Percentiles rank a stretch among this genome's conserved stretches.
Evolutionary conservation across 2,797 vertebrate genomes (phyloP).

Genomic region (Leptoclinus maculatus): DNA sequence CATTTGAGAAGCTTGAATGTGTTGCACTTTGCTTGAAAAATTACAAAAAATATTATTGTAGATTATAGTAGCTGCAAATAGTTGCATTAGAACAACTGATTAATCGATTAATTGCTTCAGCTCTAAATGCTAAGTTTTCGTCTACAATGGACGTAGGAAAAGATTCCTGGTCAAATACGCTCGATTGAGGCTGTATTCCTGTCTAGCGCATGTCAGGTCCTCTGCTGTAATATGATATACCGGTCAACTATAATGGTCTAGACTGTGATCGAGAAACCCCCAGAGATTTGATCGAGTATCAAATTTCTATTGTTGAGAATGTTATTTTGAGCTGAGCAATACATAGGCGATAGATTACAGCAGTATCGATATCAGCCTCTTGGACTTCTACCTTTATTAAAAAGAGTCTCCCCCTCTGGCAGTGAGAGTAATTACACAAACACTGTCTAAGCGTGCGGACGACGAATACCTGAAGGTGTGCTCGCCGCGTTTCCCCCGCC

Average conservation of each 20-base stretch:
- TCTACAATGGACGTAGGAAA: background rate
- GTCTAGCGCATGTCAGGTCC: constrained; percentile 12
- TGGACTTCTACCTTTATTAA: background rate
- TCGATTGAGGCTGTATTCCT: constrained; percentile 5
- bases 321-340: constrained; percentile 48
- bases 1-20: background rate
- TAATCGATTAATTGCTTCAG: background rate
- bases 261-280: constrained; percentile 40
- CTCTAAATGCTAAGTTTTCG: background rate
- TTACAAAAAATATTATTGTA: background rate
- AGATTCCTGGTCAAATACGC: background rate
- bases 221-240: constrained; percentile 41
- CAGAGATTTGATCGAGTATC: constrained; percentile 29
- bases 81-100: background rate
- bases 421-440: background rate
- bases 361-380: constrained; percentile 9
- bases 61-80: background rate
- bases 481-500: background rate
- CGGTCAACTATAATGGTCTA: constrained; percentile 36
- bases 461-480: background rate
- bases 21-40: background rate
- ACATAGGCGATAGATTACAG: constrained; percentile 23
- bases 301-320: constrained; percentile 40
- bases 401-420: background rate
- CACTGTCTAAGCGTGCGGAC: background rate